Conservation (phyloP, 2,888 invertebrate species). For the Drosophila engyochracea region DNA sequence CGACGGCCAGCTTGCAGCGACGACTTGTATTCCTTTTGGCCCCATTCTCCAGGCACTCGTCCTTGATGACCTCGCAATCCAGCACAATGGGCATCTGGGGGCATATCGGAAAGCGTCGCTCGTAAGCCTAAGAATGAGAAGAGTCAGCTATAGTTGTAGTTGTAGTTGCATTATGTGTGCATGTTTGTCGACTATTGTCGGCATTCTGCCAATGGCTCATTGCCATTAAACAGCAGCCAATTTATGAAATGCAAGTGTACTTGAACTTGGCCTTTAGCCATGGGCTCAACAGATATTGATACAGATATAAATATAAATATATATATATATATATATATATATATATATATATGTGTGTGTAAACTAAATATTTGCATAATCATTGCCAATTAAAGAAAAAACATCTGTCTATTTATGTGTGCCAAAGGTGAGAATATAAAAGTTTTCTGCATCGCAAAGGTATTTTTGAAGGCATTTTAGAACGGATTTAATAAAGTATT, state of each 20-base stretch:
- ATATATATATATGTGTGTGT: no score
- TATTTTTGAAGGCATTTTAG: neutral
- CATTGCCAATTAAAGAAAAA: conserved; percentile 32
- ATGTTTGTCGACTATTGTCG: neutral
- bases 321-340: no score
- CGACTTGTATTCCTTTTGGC: conserved; percentile 92
- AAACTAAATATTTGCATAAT: conserved; percentile 36
- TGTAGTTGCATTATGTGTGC: neutral
- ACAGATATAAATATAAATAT: conserved; percentile 7
- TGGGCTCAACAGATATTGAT: conserved; percentile 12
- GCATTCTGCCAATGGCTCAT: conserved; percentile 28
- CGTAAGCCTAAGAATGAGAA: conserved; percentile 91
- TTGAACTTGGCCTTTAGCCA: conserved; percentile 61
- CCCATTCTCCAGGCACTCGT: conserved; percentile 92
- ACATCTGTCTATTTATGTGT: conserved; percentile 44
- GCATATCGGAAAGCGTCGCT: conserved; percentile 96
- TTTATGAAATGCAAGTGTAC: conserved; percentile 44
- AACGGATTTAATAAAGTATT: neutral
- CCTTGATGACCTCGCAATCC: conserved; percentile 92
- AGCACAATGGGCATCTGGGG: conserved; percentile 97
- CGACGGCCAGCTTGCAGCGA: conserved; percentile 95
- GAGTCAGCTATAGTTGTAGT: conserved; percentile 2
- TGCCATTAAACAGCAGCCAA: conserved; percentile 58
- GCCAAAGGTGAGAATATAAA: neutral
- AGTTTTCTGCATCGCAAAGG: neutral